phyloP scores from a whole-genome alignment of 2,113 vertebrate genomes.

The Orthonyx spaldingii region DNA sequence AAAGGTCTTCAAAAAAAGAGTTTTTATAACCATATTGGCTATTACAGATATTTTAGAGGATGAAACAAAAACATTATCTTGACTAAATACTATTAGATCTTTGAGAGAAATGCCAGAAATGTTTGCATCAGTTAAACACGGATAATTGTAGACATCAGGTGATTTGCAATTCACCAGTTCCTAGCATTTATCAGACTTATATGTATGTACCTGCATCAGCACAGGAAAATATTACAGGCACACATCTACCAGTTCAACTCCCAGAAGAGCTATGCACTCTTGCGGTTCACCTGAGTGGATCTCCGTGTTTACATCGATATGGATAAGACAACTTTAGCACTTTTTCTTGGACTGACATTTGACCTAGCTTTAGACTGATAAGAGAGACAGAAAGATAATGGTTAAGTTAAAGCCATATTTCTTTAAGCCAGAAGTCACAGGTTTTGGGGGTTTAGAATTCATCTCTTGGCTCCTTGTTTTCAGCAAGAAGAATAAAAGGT shows the following conservation, averaged over 20 bases:
- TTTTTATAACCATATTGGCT: not conserved
- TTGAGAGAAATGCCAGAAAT: not conserved
- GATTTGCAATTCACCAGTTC: not conserved
- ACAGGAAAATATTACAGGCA: not conserved
- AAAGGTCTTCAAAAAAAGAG: rapidly evolving
- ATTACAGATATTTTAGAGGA: not conserved
- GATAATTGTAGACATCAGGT: not conserved
- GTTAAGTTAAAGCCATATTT: not conserved
- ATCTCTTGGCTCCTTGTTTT: not conserved
- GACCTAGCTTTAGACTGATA: not conserved
- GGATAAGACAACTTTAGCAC: not conserved
- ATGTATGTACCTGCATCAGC: not conserved
- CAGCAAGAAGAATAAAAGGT: not conserved
- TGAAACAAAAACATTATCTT: not conserved
- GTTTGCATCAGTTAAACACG: not conserved
- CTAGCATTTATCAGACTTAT: not conserved
- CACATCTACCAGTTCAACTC: not conserved
- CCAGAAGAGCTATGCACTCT: not conserved
- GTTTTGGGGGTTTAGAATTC: not conserved
- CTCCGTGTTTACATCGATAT: not conserved
- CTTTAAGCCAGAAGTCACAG: not conserved
- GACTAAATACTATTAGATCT: not conserved
- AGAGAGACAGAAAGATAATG: not conserved
- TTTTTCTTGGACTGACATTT: not conserved
- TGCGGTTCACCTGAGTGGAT: rapidly evolving